Evolutionary conservation across 1,140 invertebrate genomes (phyloP).

Genomic region (Anthonomus grandis): DNA sequence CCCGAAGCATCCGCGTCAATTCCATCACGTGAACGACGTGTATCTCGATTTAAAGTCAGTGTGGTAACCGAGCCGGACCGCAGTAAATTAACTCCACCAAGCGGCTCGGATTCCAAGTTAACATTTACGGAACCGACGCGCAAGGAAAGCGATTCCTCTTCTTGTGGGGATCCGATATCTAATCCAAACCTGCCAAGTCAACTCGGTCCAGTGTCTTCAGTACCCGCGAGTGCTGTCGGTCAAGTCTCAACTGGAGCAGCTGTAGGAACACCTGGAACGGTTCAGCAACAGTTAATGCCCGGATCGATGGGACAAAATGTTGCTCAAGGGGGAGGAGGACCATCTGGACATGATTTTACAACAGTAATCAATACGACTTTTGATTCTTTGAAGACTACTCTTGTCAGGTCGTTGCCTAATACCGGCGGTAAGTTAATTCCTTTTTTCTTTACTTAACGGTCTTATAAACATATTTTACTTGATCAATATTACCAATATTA

Average conservation of each 20-base stretch:
- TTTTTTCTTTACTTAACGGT: neutral
- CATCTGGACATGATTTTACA: constrained; percentile 34
- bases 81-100: constrained; percentile 33
- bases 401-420: constrained; percentile 33
- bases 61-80: constrained; percentile 46
- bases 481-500: too few species aligned
- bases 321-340: constrained; percentile 6
- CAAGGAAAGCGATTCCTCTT: neutral
- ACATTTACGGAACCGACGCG: constrained; percentile 2
- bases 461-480: too few species aligned
- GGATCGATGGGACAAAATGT: neutral
- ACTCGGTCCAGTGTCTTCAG: too few species aligned
- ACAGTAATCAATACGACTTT: constrained; percentile 39
- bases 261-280: neutral
- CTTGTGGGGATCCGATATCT: neutral
- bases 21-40: constrained; percentile 32
- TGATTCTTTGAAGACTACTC: constrained; percentile 34
- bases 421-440: constrained; percentile 23
- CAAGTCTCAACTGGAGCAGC: neutral
- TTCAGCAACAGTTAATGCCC: neutral
- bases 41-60: constrained; percentile 47
- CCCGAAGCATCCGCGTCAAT: neutral
- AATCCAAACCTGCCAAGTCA: too few species aligned
- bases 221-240: too few species aligned
- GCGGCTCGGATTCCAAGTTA: constrained; percentile 2